Evolutionary conservation across 1,140 invertebrate genomes (phyloP).

Genomic region (Pogonus chalceus): DNA sequence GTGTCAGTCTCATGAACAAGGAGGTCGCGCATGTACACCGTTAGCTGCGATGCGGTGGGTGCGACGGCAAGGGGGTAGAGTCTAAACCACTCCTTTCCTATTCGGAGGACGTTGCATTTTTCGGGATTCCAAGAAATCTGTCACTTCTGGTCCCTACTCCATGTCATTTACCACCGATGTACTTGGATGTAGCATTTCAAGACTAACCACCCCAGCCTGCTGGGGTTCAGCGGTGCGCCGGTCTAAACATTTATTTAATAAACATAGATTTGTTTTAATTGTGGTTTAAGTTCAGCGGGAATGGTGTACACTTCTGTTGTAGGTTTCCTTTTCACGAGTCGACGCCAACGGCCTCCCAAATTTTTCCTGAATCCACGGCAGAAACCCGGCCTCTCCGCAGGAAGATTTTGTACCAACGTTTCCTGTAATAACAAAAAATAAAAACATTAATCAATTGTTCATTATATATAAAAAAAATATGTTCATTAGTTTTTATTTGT

Average conservation of each 20-base stretch:
- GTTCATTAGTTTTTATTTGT: constrained; percentile 22
- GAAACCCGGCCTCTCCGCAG: constrained; percentile 62
- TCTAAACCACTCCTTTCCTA: not conserved
- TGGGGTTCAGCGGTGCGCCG: too few relatives aligned
- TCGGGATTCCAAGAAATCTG: not conserved
- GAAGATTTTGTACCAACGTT: constrained; percentile 58
- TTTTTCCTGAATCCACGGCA: constrained; percentile 69
- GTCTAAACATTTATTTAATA: constrained; percentile 51
- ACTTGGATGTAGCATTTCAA: too few relatives aligned
- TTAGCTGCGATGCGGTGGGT: constrained; percentile 1
- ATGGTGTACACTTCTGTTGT: constrained; percentile 70
- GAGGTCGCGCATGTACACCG: not conserved
- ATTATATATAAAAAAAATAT: constrained; percentile 25
- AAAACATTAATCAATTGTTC: constrained; percentile 10
- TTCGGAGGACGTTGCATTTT: not conserved
- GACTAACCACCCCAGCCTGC: too few relatives aligned
- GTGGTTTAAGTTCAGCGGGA: constrained; percentile 73
- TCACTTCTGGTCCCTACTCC: not conserved
- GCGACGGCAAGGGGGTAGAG: not conserved
- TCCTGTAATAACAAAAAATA: constrained; percentile 52
- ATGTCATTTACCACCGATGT: not conserved
- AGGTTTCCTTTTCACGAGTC: constrained; percentile 69
- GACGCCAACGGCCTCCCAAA: constrained; percentile 68
- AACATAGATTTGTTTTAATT: constrained; percentile 80
- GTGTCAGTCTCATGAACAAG: not conserved